Evolutionary conservation across 2,888 invertebrate species (phyloP).

Genomic region (Odontomyia ornata): DNA sequence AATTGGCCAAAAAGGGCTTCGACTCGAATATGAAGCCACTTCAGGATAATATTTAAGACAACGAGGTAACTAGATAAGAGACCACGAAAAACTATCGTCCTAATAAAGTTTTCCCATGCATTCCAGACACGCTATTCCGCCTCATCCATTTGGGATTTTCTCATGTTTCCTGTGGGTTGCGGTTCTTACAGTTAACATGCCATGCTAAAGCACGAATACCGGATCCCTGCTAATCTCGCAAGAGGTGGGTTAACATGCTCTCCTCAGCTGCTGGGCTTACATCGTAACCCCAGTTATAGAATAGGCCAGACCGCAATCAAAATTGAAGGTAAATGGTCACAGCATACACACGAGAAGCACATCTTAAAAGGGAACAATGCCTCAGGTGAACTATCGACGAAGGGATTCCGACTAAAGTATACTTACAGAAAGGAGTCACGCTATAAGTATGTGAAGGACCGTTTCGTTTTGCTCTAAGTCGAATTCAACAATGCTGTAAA

Average conservation of each 20-base stretch:
- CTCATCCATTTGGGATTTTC: constrained; percentile 2
- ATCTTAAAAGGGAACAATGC: neutral
- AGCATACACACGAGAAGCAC: neutral
- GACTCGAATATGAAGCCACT: neutral
- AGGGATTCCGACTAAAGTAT: neutral
- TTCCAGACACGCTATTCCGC: constrained; percentile 12
- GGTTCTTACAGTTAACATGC: constrained; percentile 6
- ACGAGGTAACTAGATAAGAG: neutral
- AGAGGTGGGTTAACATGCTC: neutral
- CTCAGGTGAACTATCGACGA: neutral
- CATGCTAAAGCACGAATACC: neutral
- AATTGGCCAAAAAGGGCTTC: neutral
- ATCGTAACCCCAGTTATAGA: neutral
- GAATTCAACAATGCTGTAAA: neutral
- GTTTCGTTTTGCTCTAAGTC: neutral
- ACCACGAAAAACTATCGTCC: constrained; percentile 12
- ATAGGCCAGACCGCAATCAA: constrained; percentile 21
- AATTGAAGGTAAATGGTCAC: constrained; percentile 15
- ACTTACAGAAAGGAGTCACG: neutral
- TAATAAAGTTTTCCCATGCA: constrained; percentile 26
- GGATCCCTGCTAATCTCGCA: neutral
- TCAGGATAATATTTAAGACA: neutral
- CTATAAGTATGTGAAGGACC: neutral
- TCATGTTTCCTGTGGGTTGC: neutral
- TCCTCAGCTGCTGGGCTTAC: neutral